A percentile compares a stretch with the other conserved stretches of the same genome.
These are phyloP conservation scores for Triplophysa yarkandensis DNA, from an alignment of 2,797 vertebrate genomes.

Conservation along the genomic window DNA sequence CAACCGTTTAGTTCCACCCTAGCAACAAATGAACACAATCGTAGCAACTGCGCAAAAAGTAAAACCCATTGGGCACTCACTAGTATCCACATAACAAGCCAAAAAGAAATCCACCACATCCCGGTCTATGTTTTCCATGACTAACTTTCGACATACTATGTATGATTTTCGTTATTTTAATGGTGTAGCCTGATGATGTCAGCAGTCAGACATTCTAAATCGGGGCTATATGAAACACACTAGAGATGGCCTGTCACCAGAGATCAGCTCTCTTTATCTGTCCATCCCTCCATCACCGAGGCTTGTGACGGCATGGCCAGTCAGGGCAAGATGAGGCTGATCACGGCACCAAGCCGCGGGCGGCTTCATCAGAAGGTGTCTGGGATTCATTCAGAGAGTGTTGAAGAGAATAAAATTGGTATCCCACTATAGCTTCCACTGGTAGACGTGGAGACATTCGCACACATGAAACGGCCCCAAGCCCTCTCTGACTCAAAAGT, in stretches of 20 bases:
- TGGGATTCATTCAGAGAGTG: slow-evolving; percentile 62
- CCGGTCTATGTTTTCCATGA: too few species aligned
- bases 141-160: too few species aligned
- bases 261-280: slow-evolving; percentile 21
- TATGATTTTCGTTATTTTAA: slow-evolving; percentile 58
- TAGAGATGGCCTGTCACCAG: neutral
- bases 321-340: slow-evolving; percentile 49
- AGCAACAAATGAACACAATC: neutral
- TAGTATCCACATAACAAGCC: neutral
- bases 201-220: slow-evolving; percentile 10
- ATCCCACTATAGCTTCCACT: slow-evolving; percentile 49
- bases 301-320: slow-evolving; percentile 1
- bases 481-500: neutral
- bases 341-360: slow-evolving; percentile 17
- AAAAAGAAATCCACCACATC: too few species aligned
- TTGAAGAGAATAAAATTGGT: slow-evolving; percentile 64
- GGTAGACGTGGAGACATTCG: slow-evolving; percentile 38
- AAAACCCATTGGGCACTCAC: neutral
- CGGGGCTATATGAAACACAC: neutral
- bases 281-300: slow-evolving; percentile 18
- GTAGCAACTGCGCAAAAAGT: neutral
- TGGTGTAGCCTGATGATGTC: slow-evolving; percentile 18
- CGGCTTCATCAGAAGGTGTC: slow-evolving; percentile 66
- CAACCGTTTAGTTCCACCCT: neutral
- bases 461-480: slow-evolving; percentile 16